Percentiles rank a stretch among this genome's conserved stretches.
phyloP scores from a whole-genome alignment of 2,113 vertebrate genomes.

The Sylvilagus bachmani region DNA sequence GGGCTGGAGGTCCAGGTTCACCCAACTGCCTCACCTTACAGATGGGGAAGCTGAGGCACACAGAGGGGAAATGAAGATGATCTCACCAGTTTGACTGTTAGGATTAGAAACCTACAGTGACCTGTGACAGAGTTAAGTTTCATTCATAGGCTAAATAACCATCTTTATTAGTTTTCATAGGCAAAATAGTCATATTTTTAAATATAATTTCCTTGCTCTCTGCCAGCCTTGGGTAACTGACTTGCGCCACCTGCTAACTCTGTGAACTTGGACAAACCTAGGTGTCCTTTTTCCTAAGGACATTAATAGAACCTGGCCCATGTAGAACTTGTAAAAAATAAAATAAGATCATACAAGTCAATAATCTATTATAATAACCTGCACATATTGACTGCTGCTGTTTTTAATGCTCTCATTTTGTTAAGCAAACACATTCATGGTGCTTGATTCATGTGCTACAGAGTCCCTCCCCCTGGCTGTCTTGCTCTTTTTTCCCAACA shows the following conservation, averaged over 20 bases:
- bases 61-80: not conserved
- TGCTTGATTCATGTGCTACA: not conserved
- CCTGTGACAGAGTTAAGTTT: not conserved
- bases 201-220: not conserved
- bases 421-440: not conserved
- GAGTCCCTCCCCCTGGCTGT: not conserved
- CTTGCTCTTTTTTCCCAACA: not conserved
- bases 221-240: not conserved
- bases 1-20: not conserved
- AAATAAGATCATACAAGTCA: not conserved
- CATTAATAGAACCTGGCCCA: not conserved
- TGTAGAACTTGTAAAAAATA: not conserved
- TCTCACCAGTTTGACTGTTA: not conserved
- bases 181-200: not conserved
- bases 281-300: not conserved
- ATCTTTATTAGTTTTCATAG: not conserved
- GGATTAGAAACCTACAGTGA: not conserved
- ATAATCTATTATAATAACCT: not conserved
- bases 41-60: not conserved
- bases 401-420: conserved; percentile 16
- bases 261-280: not conserved
- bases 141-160: not conserved
- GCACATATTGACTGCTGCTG: not conserved
- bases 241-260: not conserved
- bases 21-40: not conserved